These are phyloP conservation scores for Philereme transversata DNA, from an alignment of 2,888 invertebrate species.

Conservation along the genomic window DNA sequence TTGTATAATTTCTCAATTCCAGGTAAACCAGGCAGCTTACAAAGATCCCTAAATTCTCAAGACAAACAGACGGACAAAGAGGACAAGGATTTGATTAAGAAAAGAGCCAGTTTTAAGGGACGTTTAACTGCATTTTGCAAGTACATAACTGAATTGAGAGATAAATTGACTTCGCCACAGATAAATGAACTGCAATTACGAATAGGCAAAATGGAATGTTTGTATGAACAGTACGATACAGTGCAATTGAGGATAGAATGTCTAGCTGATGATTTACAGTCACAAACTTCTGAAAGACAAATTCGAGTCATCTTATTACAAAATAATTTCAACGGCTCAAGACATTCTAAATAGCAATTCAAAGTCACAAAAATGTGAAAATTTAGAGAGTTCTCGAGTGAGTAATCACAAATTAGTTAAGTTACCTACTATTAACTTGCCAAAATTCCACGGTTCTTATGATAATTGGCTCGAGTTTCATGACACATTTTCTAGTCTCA, in stretches of 20 bases:
- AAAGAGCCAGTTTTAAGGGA: slow-evolving; percentile 12
- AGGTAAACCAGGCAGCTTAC: background rate
- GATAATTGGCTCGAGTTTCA: slow-evolving; percentile 41
- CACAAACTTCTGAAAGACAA: background rate
- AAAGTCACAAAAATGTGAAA: background rate
- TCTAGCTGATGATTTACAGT: slow-evolving; percentile 22
- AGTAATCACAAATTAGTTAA: slow-evolving; percentile 21
- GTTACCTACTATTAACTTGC: slow-evolving; percentile 40
- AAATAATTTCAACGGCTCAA: slow-evolving; percentile 1
- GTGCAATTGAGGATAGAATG: slow-evolving; percentile 35
- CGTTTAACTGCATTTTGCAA: slow-evolving; percentile 26
- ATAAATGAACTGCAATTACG: slow-evolving; percentile 34
- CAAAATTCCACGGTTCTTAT: slow-evolving; percentile 37
- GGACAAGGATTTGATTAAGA: slow-evolving; percentile 6
- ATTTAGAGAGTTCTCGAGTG: background rate
- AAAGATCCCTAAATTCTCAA: slow-evolving; percentile 4
- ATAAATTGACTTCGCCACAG: slow-evolving; percentile 11
- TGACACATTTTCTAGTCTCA: slow-evolving; percentile 37
- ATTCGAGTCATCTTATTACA: slow-evolving; percentile 1
- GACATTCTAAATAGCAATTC: slow-evolving; percentile 1
- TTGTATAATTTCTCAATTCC: slow-evolving; percentile 8
- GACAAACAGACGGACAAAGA: slow-evolving; percentile 1
- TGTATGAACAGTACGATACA: slow-evolving; percentile 37
- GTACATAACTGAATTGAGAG: slow-evolving; percentile 17
- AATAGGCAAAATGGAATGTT: slow-evolving; percentile 26